These are phyloP conservation scores for Brenthis ino DNA, from an alignment of 2,888 invertebrate genomes.

Conservation along the genomic window DNA sequence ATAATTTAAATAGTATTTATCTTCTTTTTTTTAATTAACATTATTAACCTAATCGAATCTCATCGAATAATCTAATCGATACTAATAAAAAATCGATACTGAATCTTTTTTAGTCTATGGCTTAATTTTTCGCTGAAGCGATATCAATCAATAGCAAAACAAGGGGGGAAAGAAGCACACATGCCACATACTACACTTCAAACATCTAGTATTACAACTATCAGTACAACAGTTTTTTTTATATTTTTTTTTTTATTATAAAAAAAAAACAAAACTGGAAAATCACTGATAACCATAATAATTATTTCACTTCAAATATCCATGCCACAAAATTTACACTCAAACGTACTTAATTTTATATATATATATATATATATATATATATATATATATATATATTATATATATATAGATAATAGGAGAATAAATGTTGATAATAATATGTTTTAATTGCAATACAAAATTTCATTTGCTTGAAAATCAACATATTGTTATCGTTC, in stretches of 20 bases:
- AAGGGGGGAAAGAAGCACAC: conserved; percentile 6
- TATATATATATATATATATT: background rate
- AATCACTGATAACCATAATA: conserved; percentile 12
- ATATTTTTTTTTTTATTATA: no score
- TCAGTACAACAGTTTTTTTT: background rate
- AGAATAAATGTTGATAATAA: background rate
- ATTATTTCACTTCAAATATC: background rate
- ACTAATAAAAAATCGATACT: no score
- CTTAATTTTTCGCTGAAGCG: background rate
- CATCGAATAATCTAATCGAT: no score
- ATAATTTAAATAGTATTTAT: no score
- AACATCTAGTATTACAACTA: background rate
- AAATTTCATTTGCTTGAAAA: background rate
- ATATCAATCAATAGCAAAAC: conserved; percentile 2
- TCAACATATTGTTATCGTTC: no score
- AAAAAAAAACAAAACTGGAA: background rate
- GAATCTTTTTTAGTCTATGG: background rate
- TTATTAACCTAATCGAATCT: no score
- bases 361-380: no score
- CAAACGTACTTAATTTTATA: conserved; percentile 3
- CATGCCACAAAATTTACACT: conserved; percentile 10
- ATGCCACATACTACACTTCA: conserved; percentile 11
- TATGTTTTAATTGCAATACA: background rate
- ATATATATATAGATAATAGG: background rate
- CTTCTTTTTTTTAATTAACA: no score